phyloP scores from a whole-genome alignment of 2,888 invertebrate genomes.

The Pedicia rivosa region DNA sequence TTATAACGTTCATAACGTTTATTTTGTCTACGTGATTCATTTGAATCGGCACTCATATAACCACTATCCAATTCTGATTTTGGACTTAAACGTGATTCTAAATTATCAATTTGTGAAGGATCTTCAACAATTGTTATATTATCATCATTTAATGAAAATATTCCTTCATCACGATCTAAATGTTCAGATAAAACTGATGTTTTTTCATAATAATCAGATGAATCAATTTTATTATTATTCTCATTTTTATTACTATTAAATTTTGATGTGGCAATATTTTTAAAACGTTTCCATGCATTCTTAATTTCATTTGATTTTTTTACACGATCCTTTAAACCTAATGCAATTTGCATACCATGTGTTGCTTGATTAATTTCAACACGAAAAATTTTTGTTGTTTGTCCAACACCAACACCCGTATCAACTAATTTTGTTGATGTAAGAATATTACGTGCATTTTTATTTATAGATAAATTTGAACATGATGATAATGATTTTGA shows the following conservation, averaged over 20 bases:
- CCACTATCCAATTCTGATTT: slow-evolving; percentile 57
- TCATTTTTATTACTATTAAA: slow-evolving; percentile 17
- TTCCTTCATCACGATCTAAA: slow-evolving; percentile 22
- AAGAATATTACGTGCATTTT: neutral
- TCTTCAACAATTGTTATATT: slow-evolving; percentile 1
- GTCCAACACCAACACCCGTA: slow-evolving; percentile 11
- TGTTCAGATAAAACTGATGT: slow-evolving; percentile 8
- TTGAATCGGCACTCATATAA: slow-evolving; percentile 70
- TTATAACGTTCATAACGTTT: slow-evolving; percentile 32
- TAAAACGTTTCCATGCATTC: slow-evolving; percentile 31
- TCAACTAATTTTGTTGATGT: neutral
- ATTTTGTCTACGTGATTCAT: slow-evolving; percentile 37
- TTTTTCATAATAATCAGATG: slow-evolving; percentile 13
- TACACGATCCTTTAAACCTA: slow-evolving; percentile 28
- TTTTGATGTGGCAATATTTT: slow-evolving; percentile 29
- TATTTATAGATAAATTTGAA: neutral
- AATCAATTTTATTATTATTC: slow-evolving; percentile 18
- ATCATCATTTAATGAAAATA: slow-evolving; percentile 24
- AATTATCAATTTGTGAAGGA: slow-evolving; percentile 6
- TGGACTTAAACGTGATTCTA: slow-evolving; percentile 17
- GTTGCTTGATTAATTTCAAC: slow-evolving; percentile 26
- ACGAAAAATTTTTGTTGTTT: slow-evolving; percentile 23
- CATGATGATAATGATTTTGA: slow-evolving; percentile 22
- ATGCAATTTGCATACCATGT: slow-evolving; percentile 31
- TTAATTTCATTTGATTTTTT: slow-evolving; percentile 31